These are phyloP conservation scores for Epistrophe grossulariae DNA, from an alignment of 2,888 invertebrate species.

Conservation along the genomic window DNA sequence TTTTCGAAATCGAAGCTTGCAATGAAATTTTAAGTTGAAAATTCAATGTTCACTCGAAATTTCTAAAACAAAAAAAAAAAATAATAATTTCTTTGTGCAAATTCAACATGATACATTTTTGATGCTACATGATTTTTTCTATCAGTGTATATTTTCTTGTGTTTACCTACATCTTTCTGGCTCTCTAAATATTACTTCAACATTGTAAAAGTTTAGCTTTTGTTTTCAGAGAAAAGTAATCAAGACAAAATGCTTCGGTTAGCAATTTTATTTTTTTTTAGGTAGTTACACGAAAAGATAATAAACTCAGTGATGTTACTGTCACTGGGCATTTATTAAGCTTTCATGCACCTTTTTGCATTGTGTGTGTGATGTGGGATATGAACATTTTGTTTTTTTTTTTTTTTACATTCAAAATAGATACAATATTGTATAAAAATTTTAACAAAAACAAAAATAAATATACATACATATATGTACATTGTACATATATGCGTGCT, in stretches of 20 bases:
- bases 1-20: too few relatives aligned
- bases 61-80: too few relatives aligned
- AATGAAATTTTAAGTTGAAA: too few relatives aligned
- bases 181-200: slow-evolving; percentile 35
- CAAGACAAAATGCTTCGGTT: slow-evolving; percentile 66
- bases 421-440: not conserved
- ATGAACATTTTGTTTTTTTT: slow-evolving; percentile 6
- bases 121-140: not conserved
- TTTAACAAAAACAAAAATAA: not conserved
- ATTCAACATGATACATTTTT: not conserved
- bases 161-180: not conserved
- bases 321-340: slow-evolving; percentile 14
- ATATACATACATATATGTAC: not conserved
- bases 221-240: slow-evolving; percentile 68
- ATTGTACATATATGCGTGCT: slow-evolving; percentile 16
- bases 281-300: slow-evolving; percentile 55
- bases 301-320: slow-evolving; percentile 66
- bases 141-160: slow-evolving; percentile 3
- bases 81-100: too few relatives aligned
- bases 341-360: not conserved
- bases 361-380: slow-evolving; percentile 9
- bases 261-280: slow-evolving; percentile 37
- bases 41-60: too few relatives aligned
- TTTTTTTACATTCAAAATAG: not conserved
- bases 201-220: slow-evolving; percentile 64